Evolutionary conservation across 2,888 invertebrate genomes (phyloP).

Genomic region (Trichacis sp.): DNA sequence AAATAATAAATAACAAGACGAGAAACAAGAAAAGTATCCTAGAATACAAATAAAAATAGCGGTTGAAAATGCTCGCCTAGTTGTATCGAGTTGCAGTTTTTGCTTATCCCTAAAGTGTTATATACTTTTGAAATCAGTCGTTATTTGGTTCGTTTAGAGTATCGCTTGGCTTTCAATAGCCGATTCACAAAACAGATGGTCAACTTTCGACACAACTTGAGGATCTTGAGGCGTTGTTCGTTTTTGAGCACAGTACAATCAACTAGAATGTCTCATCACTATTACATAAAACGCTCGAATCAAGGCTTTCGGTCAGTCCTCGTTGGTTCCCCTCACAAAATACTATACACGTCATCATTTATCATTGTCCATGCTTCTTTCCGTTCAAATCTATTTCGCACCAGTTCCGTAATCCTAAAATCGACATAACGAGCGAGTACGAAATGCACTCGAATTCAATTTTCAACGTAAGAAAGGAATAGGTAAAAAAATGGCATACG

Average conservation of each 20-base stretch:
- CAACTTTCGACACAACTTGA: constrained; percentile 8
- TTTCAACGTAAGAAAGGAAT: too few relatives aligned
- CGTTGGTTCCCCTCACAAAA: too few relatives aligned
- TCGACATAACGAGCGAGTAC: too few relatives aligned
- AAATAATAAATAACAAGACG: constrained; percentile 10
- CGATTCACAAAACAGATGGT: constrained; percentile 18
- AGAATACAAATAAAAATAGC: not conserved
- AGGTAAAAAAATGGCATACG: too few relatives aligned
- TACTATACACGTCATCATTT: too few relatives aligned
- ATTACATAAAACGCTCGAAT: not conserved
- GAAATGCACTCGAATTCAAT: too few relatives aligned
- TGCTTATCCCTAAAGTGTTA: constrained; percentile 27
- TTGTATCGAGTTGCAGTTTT: constrained; percentile 1
- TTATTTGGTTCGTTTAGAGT: constrained; percentile 54
- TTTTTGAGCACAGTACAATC: not conserved
- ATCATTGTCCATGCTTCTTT: too few relatives aligned
- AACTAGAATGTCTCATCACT: not conserved
- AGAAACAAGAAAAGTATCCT: constrained; percentile 10
- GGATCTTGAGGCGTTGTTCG: too few relatives aligned
- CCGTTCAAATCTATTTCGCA: too few relatives aligned
- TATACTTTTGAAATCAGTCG: constrained; percentile 53
- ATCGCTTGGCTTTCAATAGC: constrained; percentile 38
- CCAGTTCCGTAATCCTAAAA: too few relatives aligned
- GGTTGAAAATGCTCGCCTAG: not conserved
- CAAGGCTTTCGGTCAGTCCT: too few relatives aligned